Conservation (phyloP, 1,140 invertebrate species). For the Hyles vespertilio region DNA sequence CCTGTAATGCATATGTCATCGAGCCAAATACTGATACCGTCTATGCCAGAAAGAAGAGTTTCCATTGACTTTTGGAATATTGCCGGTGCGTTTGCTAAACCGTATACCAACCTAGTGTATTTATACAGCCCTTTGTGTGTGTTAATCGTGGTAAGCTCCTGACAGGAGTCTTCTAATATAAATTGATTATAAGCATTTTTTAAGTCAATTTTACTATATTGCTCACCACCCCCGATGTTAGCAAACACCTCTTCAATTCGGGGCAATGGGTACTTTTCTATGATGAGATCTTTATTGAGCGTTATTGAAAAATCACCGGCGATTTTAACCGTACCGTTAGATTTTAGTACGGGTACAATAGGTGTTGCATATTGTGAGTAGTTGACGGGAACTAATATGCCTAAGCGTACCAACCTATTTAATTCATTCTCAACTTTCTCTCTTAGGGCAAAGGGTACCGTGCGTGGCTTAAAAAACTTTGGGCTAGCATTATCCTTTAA, state of each 20-base stretch:
- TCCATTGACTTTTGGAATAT: too few relatives aligned
- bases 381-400: conserved; percentile 25
- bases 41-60: too few relatives aligned
- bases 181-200: conserved; percentile 4
- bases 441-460: too few relatives aligned
- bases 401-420: conserved; percentile 3
- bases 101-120: background rate
- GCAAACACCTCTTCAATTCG: background rate
- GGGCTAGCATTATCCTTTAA: too few relatives aligned
- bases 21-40: background rate
- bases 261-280: background rate
- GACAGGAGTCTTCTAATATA: background rate
- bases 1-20: background rate
- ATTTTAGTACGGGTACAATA: background rate
- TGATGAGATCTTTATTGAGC: too few relatives aligned
- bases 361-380: conserved; percentile 22
- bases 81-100: background rate
- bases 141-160: background rate
- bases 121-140: background rate
- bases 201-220: background rate
- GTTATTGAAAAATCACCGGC: too few relatives aligned
- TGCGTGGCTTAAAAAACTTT: too few relatives aligned
- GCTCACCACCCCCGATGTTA: background rate
- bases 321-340: too few relatives aligned
- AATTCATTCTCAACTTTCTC: conserved; percentile 3